Percentiles rank a stretch among this genome's conserved stretches.
These are phyloP conservation scores for Ivindomyrus marchei DNA, from an alignment of 2,113 vertebrate genomes.

Conservation along the genomic window DNA sequence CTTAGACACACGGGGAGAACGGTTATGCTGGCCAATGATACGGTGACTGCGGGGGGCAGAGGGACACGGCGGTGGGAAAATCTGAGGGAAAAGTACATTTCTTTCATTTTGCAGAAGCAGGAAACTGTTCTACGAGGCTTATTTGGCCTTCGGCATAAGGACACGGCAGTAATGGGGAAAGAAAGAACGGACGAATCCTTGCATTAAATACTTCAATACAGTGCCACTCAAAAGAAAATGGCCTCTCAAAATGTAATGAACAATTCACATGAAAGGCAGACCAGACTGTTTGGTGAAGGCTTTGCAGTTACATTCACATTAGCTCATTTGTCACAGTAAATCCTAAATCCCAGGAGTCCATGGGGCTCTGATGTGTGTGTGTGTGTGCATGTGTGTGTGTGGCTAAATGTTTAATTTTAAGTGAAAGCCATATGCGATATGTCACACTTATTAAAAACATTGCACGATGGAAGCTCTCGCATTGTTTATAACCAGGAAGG, in stretches of 20 bases:
- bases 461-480: neutral
- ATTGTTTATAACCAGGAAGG: neutral
- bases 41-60: neutral
- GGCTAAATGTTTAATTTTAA: neutral
- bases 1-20: neutral
- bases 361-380: neutral
- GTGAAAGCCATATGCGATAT: neutral
- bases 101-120: neutral
- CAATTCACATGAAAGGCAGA: neutral
- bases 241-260: neutral
- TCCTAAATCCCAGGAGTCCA: neutral
- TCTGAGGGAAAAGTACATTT: neutral
- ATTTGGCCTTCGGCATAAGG: neutral
- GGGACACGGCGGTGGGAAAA: neutral
- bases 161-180: neutral
- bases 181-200: neutral
- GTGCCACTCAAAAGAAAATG: neutral
- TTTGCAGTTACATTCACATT: neutral
- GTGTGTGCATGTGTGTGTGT: neutral
- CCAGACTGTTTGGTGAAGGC: neutral
- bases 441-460: neutral
- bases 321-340: neutral
- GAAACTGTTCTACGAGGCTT: neutral
- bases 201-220: neutral
- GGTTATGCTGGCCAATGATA: neutral